A percentile compares a stretch with the other conserved stretches of the same genome.
Evolutionary conservation across 2,797 vertebrate species (phyloP).

Genomic region (Aldrovandia affinis): DNA sequence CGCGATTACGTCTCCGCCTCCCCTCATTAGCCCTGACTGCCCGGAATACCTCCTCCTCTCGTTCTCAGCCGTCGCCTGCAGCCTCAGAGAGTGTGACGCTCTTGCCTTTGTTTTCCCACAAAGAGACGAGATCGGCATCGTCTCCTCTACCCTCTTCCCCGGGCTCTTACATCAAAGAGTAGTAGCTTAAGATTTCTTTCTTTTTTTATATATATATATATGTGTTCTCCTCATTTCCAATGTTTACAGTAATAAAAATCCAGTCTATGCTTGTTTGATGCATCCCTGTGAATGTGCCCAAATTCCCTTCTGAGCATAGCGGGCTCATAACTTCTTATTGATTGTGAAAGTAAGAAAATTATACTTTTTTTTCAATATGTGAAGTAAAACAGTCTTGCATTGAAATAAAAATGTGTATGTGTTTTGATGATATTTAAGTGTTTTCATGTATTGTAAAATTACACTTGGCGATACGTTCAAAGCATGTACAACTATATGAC

Average conservation of each 20-base stretch:
- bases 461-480: neutral
- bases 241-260: neutral
- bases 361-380: too few relatives aligned
- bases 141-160: neutral
- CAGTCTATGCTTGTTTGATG: neutral
- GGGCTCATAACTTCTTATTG: neutral
- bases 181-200: neutral
- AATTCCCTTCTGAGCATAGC: neutral
- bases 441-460: neutral
- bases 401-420: too few relatives aligned
- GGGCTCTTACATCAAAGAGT: neutral
- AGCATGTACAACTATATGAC: neutral
- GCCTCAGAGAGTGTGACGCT: neutral
- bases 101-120: neutral
- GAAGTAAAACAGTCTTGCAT: too few relatives aligned
- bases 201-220: neutral
- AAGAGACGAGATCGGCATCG: conserved; percentile 9
- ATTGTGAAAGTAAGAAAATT: too few relatives aligned
- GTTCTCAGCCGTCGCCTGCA: neutral
- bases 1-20: neutral
- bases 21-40: neutral
- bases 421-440: neutral
- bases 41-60: neutral
- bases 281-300: neutral
- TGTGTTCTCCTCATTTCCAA: neutral